Conservation (phyloP, 2,797 vertebrate species). For the Acropternis orthonyx region DNA sequence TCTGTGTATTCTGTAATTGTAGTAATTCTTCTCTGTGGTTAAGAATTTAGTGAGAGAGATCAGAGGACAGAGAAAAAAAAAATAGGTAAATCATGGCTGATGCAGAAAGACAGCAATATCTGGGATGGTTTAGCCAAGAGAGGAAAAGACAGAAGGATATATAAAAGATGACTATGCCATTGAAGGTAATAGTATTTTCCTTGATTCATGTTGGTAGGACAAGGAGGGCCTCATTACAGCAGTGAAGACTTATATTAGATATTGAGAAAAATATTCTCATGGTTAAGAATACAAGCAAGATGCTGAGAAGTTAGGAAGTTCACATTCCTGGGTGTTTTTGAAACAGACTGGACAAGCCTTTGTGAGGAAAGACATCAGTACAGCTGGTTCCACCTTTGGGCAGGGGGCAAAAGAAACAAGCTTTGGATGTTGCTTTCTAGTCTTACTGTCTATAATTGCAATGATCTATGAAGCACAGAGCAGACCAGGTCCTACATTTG, state of each 20-base stretch:
- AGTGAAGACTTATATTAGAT: background rate
- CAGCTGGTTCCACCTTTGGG: background rate
- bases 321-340: background rate
- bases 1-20: background rate
- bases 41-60: background rate
- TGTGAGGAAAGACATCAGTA: background rate
- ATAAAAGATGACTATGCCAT: background rate
- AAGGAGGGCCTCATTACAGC: background rate
- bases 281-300: background rate
- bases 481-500: background rate
- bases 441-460: slow-evolving; percentile 20
- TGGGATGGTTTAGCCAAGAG: background rate
- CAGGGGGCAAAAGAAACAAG: background rate
- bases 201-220: background rate
- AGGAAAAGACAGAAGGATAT: background rate
- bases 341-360: background rate
- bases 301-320: background rate
- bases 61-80: background rate
- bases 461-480: background rate
- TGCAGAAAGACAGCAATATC: background rate
- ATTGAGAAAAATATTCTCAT: background rate
- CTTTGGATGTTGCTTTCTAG: background rate
- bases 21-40: background rate
- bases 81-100: background rate
- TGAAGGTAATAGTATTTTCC: background rate